These are phyloP conservation scores for Archilochus colubris DNA, from an alignment of 2,113 vertebrate genomes.

Conservation along the genomic window DNA sequence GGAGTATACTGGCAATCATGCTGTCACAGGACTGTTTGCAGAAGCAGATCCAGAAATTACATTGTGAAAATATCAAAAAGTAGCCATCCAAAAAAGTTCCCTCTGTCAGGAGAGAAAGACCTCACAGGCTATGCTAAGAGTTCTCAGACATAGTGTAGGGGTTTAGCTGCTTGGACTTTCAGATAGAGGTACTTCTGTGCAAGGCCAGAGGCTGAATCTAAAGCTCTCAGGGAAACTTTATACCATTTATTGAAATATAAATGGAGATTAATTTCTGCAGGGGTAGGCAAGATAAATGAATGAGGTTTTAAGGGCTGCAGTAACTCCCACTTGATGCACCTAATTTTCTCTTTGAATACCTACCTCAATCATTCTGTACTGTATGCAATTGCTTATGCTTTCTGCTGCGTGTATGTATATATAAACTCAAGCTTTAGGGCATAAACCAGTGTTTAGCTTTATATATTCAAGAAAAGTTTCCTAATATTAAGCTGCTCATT, in stretches of 20 bases:
- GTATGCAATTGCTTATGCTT: not conserved
- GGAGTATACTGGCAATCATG: not conserved
- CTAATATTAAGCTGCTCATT: not conserved
- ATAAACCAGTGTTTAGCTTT: not conserved
- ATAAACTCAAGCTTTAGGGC: not conserved
- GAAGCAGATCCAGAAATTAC: not conserved
- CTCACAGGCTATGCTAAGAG: not conserved
- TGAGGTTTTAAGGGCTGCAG: not conserved
- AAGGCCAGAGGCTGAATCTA: not conserved
- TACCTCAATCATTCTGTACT: not conserved
- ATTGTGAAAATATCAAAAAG: not conserved
- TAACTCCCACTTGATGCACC: not conserved
- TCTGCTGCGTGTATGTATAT: not conserved
- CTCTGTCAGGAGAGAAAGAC: not conserved
- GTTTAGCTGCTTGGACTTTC: not conserved
- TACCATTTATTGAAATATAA: conserved; percentile 2
- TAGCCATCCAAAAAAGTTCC: not conserved
- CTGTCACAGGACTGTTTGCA: not conserved
- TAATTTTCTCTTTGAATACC: conserved; percentile 27
- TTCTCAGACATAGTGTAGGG: not conserved
- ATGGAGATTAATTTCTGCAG: conserved; percentile 25
- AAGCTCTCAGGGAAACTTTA: not conserved
- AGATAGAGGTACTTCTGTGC: not conserved
- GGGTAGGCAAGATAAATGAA: conserved; percentile 2
- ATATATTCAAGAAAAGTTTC: not conserved